Evolutionary conservation across 2,797 vertebrate species (phyloP).

Genomic region (Rhinophrynus dorsalis): DNA sequence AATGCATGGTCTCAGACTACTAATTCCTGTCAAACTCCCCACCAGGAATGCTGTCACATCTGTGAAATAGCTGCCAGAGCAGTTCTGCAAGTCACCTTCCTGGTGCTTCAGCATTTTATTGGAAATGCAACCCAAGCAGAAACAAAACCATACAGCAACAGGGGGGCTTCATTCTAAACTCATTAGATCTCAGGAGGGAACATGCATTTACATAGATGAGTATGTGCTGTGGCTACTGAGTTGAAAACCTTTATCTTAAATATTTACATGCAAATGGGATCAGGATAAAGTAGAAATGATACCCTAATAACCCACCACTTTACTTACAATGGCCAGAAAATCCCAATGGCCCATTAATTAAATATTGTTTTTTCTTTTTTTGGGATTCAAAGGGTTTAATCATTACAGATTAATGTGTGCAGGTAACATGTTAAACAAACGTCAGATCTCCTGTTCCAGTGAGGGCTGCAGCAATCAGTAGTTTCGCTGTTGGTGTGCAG

Average conservation of each 20-base stretch:
- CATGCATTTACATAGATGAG: constrained; percentile 49
- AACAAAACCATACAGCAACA: constrained; percentile 49
- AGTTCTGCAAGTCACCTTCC: constrained; percentile 53
- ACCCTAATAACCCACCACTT: too few species aligned
- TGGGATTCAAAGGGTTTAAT: too few species aligned
- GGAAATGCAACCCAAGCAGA: constrained; percentile 50
- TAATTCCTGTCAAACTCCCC: constrained; percentile 33
- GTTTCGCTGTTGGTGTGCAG: too few species aligned
- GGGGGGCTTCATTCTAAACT: constrained; percentile 41
- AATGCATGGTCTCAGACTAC: constrained; percentile 18
- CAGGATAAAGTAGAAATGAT: too few species aligned
- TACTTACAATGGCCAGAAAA: too few species aligned
- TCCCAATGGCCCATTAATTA: too few species aligned
- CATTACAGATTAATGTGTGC: too few species aligned
- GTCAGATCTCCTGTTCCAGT: too few species aligned
- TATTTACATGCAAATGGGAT: constrained; percentile 6
- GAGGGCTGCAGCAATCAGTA: too few species aligned
- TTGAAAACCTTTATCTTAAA: constrained; percentile 14
- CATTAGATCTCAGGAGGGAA: constrained; percentile 40
- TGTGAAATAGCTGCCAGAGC: constrained; percentile 26
- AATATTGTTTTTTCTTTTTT: too few species aligned
- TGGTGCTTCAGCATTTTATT: constrained; percentile 41
- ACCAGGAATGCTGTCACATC: constrained; percentile 29
- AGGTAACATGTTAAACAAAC: too few species aligned
- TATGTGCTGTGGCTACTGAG: constrained; percentile 34